phyloP scores from a whole-genome alignment of 2,113 vertebrate genomes.

The Casuarius casuarius region DNA sequence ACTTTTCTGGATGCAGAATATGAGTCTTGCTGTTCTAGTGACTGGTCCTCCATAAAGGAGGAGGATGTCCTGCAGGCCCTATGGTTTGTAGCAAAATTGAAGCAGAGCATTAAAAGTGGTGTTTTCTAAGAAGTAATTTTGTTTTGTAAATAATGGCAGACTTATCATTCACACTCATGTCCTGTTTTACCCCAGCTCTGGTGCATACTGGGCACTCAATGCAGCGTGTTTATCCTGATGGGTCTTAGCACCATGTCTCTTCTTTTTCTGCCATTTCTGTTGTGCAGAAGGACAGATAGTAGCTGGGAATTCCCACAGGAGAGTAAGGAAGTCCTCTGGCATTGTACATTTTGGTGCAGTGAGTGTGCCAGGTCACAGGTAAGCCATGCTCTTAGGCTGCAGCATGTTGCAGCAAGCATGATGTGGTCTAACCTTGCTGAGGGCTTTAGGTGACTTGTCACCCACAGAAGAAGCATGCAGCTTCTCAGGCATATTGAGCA shows the following conservation, averaged over 20 bases:
- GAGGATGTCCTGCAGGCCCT: not conserved
- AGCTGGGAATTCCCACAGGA: not conserved
- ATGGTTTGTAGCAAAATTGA: not conserved
- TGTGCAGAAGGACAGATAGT: not conserved
- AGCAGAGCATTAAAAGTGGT: not conserved
- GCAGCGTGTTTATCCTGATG: too few species aligned
- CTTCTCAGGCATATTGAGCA: not conserved
- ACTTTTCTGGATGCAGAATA: not conserved
- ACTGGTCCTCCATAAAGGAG: not conserved
- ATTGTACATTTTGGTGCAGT: not conserved
- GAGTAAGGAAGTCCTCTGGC: not conserved
- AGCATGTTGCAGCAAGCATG: not conserved
- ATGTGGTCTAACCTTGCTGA: not conserved
- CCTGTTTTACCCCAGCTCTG: too few species aligned
- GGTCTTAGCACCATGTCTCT: not conserved
- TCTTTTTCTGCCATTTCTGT: not conserved
- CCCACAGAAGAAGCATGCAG: too few species aligned
- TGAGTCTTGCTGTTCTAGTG: not conserved
- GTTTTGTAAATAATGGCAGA: too few species aligned
- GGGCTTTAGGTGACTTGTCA: too few species aligned
- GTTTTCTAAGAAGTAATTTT: not conserved
- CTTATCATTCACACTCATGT: too few species aligned
- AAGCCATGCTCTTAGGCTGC: not conserved
- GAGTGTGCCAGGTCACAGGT: not conserved
- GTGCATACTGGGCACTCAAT: not conserved